Conservation (phyloP, 2,113 vertebrate genomes). For the Chascanopsetta lugubris region DNA sequence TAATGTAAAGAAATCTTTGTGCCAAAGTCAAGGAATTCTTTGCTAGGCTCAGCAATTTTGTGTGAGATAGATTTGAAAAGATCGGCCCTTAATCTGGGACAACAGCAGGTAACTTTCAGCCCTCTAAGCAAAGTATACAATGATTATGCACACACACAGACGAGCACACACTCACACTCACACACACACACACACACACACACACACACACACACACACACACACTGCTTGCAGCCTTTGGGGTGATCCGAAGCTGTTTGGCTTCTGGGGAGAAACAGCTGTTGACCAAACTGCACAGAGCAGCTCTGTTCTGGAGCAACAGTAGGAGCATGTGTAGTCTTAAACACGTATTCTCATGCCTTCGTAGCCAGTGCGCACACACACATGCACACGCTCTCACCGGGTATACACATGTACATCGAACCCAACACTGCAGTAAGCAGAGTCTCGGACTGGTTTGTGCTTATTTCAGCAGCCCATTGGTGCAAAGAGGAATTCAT, state of each 20-base stretch:
- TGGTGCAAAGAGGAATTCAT: slow-evolving; percentile 80
- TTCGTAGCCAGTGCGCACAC: slow-evolving; percentile 19
- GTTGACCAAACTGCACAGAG: slow-evolving; percentile 59
- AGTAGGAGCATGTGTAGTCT: slow-evolving; percentile 43
- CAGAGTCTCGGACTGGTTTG: slow-evolving; percentile 59
- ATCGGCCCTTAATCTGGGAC: slow-evolving; percentile 28
- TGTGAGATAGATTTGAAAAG: slow-evolving; percentile 7
- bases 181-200: slow-evolving; percentile 9
- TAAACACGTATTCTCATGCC: slow-evolving; percentile 24
- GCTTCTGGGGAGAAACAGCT: slow-evolving; percentile 62
- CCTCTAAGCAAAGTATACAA: slow-evolving; percentile 23
- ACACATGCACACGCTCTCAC: slow-evolving; percentile 17
- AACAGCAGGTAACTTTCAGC: slow-evolving; percentile 31
- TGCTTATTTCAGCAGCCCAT: slow-evolving; percentile 79
- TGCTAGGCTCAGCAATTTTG: background rate
- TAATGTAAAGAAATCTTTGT: slow-evolving; percentile 1
- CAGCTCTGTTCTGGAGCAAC: slow-evolving; percentile 45
- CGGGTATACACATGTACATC: slow-evolving; percentile 37
- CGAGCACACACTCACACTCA: background rate
- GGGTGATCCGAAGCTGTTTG: slow-evolving; percentile 52
- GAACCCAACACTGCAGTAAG: slow-evolving; percentile 60
- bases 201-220: slow-evolving; percentile 12
- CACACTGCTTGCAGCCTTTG: slow-evolving; percentile 40
- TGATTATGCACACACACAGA: slow-evolving; percentile 11
- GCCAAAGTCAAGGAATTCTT: background rate